Evolutionary conservation across 2,113 vertebrate genomes (phyloP).

Genomic region (Sorex araneus): DNA sequence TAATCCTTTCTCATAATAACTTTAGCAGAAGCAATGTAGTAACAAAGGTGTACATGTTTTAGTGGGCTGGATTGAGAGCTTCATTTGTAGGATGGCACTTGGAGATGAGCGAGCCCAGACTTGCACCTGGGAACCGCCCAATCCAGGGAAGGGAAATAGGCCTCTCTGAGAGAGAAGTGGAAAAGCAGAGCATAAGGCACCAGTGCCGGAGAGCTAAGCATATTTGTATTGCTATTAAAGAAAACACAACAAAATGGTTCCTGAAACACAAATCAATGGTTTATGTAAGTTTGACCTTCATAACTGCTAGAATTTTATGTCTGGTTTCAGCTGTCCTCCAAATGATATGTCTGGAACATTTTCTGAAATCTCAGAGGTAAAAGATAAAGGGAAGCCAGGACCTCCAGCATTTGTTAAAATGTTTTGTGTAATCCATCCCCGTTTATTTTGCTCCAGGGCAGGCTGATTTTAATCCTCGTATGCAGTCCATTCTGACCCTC

Average conservation of each 20-base stretch:
- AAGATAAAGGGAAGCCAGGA: constrained; percentile 59
- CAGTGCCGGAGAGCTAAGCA: not conserved
- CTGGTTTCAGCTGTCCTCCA: constrained; percentile 54
- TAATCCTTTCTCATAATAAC: constrained; percentile 42
- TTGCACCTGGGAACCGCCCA: not conserved
- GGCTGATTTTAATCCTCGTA: constrained; percentile 83
- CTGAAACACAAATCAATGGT: constrained; percentile 58
- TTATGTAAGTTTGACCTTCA: constrained; percentile 29
- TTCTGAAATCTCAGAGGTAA: constrained; percentile 75
- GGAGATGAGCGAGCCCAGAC: not conserved
- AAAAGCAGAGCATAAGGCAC: not conserved
- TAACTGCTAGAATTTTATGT: constrained; percentile 49
- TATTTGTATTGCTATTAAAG: not conserved
- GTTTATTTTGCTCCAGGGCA: constrained; percentile 76
- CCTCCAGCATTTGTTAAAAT: constrained; percentile 77
- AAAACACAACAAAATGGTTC: constrained; percentile 20
- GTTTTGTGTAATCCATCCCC: constrained; percentile 79
- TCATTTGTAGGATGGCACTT: not conserved
- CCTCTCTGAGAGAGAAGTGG: not conserved
- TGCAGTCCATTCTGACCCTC: constrained; percentile 79
- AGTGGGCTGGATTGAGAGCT: not conserved
- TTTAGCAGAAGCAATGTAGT: not conserved
- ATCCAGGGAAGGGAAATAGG: not conserved
- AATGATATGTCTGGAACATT: constrained; percentile 69
- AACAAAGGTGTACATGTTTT: not conserved